Evolutionary conservation across 2,797 vertebrate genomes (phyloP), one percentile per base, ranked within the genome.

Genomic region (Enteromius mattozi): DNA sequence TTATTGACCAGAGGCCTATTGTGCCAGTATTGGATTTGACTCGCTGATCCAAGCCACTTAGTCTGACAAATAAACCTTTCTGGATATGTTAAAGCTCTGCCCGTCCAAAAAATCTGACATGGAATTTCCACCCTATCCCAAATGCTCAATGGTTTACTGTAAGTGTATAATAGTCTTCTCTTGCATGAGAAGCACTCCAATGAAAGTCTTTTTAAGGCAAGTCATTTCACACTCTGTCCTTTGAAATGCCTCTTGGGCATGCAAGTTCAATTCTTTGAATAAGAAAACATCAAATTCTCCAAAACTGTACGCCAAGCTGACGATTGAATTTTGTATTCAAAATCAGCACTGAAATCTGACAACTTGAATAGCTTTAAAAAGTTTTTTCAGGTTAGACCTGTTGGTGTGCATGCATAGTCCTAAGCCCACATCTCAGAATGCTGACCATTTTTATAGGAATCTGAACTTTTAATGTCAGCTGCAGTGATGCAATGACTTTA

Each of bases 21-120:
- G 80, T 82, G 74, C 71, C 63, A 86, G 65, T 37, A 86, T 78
- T 77, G 85, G 42, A 86, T 86, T 82, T 71, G 72, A 72, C 47
- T 78, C 45, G 12, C 54, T 30, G 33, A 69, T 70, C 33, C 51
- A 49, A 49, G n/a, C 72, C 80, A 72, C 54, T 86, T 78, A 78
- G 80, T 63, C 56, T 21, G 56, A 63, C 65, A 69, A 70, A 78
- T 71, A 30, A 82, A 77, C 65, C 65, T 82, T 78, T 71, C 37
- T 8, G 45, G 47, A 54, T 33, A 56, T 33, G 59, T 56, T 51
- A 61, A 75, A 72, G 1, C 47, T 24, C 8, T 74, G 33, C 49
- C 59, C 21, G 21, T 71, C 66, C 54, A 51, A 51, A 82, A 24
- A 47, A 9, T 40, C 33, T 59, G 42, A 33, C 17, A 3, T 69